These are phyloP conservation scores for Circaetus gallicus DNA, from an alignment of 2,113 vertebrate species.

Conservation along the genomic window DNA sequence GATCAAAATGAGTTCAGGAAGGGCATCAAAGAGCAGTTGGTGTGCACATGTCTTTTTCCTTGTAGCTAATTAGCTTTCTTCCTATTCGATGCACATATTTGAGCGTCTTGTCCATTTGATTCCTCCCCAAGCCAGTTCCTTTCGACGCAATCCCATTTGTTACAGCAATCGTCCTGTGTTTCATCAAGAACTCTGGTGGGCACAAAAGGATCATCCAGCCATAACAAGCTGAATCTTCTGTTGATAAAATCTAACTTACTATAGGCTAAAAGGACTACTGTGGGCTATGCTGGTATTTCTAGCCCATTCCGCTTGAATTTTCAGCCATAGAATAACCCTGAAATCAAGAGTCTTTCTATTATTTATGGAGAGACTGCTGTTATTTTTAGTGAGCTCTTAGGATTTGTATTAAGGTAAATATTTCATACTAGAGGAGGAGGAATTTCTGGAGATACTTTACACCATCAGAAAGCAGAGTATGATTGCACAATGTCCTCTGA, in stretches of 20 bases:
- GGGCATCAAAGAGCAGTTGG: background rate
- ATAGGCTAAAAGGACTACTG: background rate
- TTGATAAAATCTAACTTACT: background rate
- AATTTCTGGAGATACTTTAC: background rate
- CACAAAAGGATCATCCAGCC: background rate
- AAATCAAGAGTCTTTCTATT: background rate
- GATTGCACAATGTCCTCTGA: background rate
- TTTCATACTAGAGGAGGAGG: background rate
- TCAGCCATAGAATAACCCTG: background rate
- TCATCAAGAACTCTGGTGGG: background rate
- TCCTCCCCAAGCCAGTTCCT: background rate
- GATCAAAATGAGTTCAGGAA: background rate
- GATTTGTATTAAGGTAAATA: background rate
- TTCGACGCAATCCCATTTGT: background rate
- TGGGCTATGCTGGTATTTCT: background rate
- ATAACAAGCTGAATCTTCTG: background rate
- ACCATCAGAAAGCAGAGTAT: background rate
- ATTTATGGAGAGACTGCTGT: background rate
- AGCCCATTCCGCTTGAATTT: background rate
- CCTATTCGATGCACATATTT: background rate
- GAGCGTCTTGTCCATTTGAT: background rate
- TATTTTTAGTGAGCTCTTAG: background rate
- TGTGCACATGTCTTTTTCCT: background rate
- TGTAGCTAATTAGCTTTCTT: background rate
- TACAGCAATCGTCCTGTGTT: background rate